These are phyloP conservation scores for Drosophila ananassae DNA, from an alignment of 1,140 invertebrate genomes.

Conservation along the genomic window DNA sequence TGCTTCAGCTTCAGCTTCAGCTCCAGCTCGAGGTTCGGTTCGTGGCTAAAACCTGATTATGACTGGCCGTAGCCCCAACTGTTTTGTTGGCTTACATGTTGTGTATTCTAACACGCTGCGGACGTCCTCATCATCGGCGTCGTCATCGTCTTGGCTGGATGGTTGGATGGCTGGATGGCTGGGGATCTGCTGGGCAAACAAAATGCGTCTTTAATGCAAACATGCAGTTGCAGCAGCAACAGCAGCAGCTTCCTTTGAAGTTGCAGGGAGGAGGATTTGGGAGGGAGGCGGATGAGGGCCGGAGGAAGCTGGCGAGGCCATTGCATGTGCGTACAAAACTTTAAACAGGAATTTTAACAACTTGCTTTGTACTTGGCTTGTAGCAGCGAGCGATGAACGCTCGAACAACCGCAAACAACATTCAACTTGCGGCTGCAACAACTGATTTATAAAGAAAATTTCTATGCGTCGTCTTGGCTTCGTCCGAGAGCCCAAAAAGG, in stretches of 20 bases:
- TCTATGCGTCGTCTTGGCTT: slow-evolving; percentile 62
- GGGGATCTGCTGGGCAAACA: slow-evolving; percentile 70
- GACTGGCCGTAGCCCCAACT: slow-evolving; percentile 64
- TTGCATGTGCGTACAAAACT: slow-evolving; percentile 82
- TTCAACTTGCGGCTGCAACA: slow-evolving; percentile 58
- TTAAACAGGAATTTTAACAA: slow-evolving; percentile 83
- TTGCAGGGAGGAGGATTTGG: slow-evolving; percentile 26
- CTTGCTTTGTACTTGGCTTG: slow-evolving; percentile 80
- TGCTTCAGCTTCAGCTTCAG: not conserved
- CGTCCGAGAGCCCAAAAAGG: slow-evolving; percentile 66
- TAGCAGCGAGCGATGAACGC: slow-evolving; percentile 57
- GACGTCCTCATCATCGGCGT: slow-evolving; percentile 57
- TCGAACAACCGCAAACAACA: slow-evolving; percentile 59
- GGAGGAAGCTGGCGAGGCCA: slow-evolving; percentile 23
- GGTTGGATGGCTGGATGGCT: slow-evolving; percentile 3
- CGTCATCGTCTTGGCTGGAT: slow-evolving; percentile 35
- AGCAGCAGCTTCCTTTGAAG: slow-evolving; percentile 70
- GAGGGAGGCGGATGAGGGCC: slow-evolving; percentile 6
- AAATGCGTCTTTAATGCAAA: slow-evolving; percentile 82
- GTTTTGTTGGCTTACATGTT: slow-evolving; percentile 69
- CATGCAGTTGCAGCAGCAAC: slow-evolving; percentile 69
- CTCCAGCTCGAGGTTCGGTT: slow-evolving; percentile 15
- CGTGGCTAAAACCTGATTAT: slow-evolving; percentile 78
- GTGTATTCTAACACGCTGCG: slow-evolving; percentile 81
- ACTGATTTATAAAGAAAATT: slow-evolving; percentile 82